A percentile compares a stretch with the other conserved stretches of the same genome.
phyloP scores from a whole-genome alignment of 2,888 invertebrate genomes.

The Rhogogaster chlorosoma region DNA sequence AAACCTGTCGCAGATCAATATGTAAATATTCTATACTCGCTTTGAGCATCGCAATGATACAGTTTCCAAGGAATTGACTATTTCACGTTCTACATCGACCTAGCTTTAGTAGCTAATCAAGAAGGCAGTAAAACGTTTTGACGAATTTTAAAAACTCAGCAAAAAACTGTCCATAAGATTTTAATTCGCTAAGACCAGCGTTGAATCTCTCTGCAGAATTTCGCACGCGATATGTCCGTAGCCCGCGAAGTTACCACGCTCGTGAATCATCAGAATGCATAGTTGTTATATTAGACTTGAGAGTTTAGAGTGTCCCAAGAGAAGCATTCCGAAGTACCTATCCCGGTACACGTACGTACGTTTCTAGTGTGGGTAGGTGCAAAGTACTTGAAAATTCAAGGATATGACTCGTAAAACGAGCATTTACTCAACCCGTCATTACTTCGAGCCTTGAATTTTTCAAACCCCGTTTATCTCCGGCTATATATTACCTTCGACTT shows the following conservation, averaged over 20 bases:
- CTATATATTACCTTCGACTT: neutral
- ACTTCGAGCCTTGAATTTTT: slow-evolving; percentile 21
- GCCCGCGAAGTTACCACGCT: neutral
- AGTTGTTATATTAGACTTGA: slow-evolving; percentile 37
- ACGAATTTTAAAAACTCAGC: neutral
- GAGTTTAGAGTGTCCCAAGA: slow-evolving; percentile 32
- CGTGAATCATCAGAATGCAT: slow-evolving; percentile 41
- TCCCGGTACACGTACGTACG: neutral
- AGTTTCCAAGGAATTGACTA: slow-evolving; percentile 37
- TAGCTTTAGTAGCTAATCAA: neutral
- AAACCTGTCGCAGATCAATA: slow-evolving; percentile 42
- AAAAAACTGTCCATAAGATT: neutral
- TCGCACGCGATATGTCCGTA: neutral
- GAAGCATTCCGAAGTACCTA: slow-evolving; percentile 17
- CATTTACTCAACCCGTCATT: slow-evolving; percentile 13
- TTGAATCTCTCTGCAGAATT: neutral
- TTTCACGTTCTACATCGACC: slow-evolving; percentile 24
- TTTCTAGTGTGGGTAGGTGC: slow-evolving; percentile 23
- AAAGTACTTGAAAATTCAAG: slow-evolving; percentile 46
- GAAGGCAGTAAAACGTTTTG: neutral
- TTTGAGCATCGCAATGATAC: slow-evolving; percentile 39
- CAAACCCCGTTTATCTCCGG: neutral
- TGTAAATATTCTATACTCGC: slow-evolving; percentile 23
- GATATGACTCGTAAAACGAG: slow-evolving; percentile 40
- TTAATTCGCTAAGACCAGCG: neutral